Base-by-base conservation (phyloP, 2,113 vertebrate genomes). In the Oenanthe melanoleuca region DNA sequence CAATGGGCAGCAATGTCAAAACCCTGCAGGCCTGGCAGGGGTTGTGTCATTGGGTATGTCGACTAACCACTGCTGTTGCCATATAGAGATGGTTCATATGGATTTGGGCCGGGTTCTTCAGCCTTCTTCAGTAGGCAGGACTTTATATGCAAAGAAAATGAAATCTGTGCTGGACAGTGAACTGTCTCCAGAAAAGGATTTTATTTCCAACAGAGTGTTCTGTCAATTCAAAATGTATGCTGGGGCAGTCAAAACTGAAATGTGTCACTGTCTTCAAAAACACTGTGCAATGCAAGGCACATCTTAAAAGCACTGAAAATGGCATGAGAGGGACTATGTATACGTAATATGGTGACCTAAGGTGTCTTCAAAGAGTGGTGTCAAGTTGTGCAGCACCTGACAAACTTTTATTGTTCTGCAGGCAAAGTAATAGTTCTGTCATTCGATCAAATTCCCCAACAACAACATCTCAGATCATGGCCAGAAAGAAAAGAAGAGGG, bases 401-500 rank as follows among this genome's bases (percentile, higher is more conserved):
- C 37, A 1, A 70, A 40, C 88, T 96, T 91, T 89, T 96, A 37
- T 91, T 95, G 34, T 95, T 95, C 67, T 24, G 21, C 96, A 99
- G 99, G 89, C 98, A 98, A 95, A 98, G 97, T 87, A 97, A 97
- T 81, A 95, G 98, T 45, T 98, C 98, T 53, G 97, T 98, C 78
- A 97, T 98, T 74, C 98, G 98, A 94, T 99, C 98, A 19, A 98
- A 97, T 81, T 99, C 99, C 38, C 99, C 99, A 47, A 98, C 98
- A 40, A 98, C 99, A 64, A 98, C 98, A 24, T 98, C 99, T 56
- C 99, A 99, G 97, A 98, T 99, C 80, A 99, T 98, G 98, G 98
- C 99, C 69, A 98, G 99, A 95, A 99, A 99, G 86, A 99, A 99
- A 95, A 98, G 99, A 95, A 98, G 98, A 98, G 98, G 98, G 98